Conservation (phyloP, 2,888 invertebrate genomes). For the Cybosia mesomella region DNA sequence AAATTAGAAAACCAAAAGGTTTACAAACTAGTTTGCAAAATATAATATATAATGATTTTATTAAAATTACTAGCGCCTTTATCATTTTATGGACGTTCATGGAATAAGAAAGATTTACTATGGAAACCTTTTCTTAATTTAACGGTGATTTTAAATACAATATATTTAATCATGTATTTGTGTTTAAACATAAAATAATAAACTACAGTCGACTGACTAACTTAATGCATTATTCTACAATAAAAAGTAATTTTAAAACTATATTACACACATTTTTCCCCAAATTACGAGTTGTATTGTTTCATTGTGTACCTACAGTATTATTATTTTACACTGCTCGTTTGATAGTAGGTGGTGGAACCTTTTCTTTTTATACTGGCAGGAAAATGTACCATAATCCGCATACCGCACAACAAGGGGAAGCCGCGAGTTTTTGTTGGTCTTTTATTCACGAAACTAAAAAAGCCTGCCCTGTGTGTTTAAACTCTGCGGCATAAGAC, state of each 20-base stretch:
- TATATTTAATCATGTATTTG: no score
- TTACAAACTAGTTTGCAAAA: no score
- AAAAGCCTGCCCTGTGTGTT: not conserved
- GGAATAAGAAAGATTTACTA: no score
- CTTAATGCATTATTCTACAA: not conserved
- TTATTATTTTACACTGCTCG: not conserved
- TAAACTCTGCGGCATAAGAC: not conserved
- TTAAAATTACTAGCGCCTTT: no score
- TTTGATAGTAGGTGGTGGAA: not conserved
- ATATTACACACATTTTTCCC: not conserved
- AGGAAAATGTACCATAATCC: not conserved
- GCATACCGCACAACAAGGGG: not conserved
- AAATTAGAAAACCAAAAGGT: no score
- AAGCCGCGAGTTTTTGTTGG: not conserved
- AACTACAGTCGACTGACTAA: no score
- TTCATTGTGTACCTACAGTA: not conserved
- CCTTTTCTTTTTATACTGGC: not conserved
- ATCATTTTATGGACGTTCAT: no score
- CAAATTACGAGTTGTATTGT: not conserved
- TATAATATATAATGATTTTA: no score
- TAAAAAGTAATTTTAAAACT: not conserved
- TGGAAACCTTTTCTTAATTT: no score
- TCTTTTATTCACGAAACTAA: not conserved
- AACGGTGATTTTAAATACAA: no score
- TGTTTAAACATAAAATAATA: no score